These are phyloP conservation scores for Bagarius yarrelli DNA, from an alignment of 2,113 vertebrate species.

Conservation along the genomic window DNA sequence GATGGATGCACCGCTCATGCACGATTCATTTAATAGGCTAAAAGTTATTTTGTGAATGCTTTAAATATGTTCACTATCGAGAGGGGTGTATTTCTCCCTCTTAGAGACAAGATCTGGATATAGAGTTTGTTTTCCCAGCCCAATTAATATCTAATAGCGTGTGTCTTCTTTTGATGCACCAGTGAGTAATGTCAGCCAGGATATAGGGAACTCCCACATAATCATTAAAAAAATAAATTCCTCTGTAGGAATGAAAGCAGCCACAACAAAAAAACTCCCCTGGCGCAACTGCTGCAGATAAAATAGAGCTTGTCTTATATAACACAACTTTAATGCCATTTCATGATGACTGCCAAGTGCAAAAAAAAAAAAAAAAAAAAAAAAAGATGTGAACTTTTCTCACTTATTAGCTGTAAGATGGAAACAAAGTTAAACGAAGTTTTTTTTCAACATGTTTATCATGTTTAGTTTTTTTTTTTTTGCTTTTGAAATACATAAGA, in stretches of 20 bases:
- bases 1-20: conserved; percentile 29
- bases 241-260: conserved; percentile 30
- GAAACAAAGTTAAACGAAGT: conserved; percentile 10
- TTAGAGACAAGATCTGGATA: neutral
- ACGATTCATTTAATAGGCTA: neutral
- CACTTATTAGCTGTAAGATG: neutral
- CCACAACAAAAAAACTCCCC: conserved; percentile 7
- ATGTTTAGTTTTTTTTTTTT: neutral
- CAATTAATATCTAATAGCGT: conserved; percentile 56
- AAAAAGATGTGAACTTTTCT: conserved; percentile 11
- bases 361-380: neutral
- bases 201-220: conserved; percentile 47
- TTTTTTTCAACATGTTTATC: neutral
- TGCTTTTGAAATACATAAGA: neutral
- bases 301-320: conserved; percentile 11
- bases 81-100: neutral
- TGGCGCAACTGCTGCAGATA: conserved; percentile 21
- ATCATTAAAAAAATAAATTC: conserved; percentile 50
- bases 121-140: conserved; percentile 13
- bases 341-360: conserved; percentile 10
- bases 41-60: neutral
- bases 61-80: neutral
- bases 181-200: conserved; percentile 32
- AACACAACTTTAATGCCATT: conserved; percentile 10
- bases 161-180: conserved; percentile 49